These are phyloP conservation scores for Martes martes DNA, from an alignment of 2,113 vertebrate species.

Conservation along the genomic window DNA sequence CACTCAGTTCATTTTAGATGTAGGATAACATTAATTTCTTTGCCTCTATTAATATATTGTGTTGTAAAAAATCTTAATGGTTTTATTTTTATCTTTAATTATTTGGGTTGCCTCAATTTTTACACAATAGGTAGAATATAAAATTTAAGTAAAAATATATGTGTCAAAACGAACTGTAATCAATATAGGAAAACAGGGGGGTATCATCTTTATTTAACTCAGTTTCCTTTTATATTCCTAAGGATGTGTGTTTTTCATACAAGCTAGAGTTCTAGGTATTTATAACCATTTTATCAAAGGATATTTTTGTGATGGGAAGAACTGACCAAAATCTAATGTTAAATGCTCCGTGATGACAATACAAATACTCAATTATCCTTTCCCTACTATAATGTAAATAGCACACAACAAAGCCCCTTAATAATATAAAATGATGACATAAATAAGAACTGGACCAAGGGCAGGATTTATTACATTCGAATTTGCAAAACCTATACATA, in stretches of 20 bases:
- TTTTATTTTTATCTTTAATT: not conserved
- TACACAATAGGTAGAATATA: not conserved
- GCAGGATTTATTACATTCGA: not conserved
- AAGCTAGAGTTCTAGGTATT: not conserved
- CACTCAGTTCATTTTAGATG: not conserved
- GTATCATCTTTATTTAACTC: not conserved
- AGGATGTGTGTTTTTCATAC: not conserved
- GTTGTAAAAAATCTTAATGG: not conserved
- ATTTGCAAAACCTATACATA: not conserved
- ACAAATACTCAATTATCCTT: not conserved
- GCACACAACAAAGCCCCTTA: not conserved
- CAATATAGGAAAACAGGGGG: not conserved
- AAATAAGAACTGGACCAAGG: not conserved
- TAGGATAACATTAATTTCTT: not conserved
- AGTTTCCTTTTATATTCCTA: not conserved
- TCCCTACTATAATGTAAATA: not conserved
- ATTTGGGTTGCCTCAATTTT: not conserved
- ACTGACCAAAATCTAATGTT: not conserved
- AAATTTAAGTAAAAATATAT: not conserved
- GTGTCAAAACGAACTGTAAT: not conserved
- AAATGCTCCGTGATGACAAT: not conserved
- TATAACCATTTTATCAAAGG: not conserved
- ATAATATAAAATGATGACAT: not conserved
- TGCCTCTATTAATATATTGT: not conserved
- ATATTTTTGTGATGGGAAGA: not conserved